phyloP scores from a whole-genome alignment of 2,888 invertebrate species.

The Girardia tigrina region DNA sequence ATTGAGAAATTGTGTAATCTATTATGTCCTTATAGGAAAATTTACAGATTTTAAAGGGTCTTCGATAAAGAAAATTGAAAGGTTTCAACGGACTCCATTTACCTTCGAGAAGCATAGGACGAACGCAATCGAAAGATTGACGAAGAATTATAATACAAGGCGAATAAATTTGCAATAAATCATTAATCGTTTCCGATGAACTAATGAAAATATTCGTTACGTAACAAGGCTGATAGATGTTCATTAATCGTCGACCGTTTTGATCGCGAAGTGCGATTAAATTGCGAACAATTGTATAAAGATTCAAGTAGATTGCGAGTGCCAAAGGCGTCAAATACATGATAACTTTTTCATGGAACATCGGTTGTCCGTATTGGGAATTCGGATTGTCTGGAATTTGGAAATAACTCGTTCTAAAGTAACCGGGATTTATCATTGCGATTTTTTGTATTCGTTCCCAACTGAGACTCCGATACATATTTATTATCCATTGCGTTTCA shows the following conservation, averaged over 20 bases:
- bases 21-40: constrained; percentile 1
- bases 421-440: background rate
- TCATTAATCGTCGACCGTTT: background rate
- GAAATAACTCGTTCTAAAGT: background rate
- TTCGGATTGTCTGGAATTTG: background rate
- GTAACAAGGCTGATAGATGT: constrained; percentile 9
- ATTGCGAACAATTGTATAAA: background rate
- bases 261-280: background rate
- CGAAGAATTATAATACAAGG: background rate
- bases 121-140: background rate
- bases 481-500: background rate
- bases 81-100: background rate
- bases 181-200: background rate
- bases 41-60: constrained; percentile 17
- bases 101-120: background rate
- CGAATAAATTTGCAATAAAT: background rate
- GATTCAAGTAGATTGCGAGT: background rate
- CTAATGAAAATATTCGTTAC: background rate
- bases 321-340: constrained; percentile 12
- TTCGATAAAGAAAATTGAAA: background rate
- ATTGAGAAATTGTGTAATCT: background rate
- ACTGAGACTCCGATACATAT: background rate
- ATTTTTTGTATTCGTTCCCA: background rate
- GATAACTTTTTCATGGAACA: background rate
- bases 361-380: background rate